Conservation (phyloP, 92 coral and sea anemone species). For the Zoanthus gigantus region DNA sequence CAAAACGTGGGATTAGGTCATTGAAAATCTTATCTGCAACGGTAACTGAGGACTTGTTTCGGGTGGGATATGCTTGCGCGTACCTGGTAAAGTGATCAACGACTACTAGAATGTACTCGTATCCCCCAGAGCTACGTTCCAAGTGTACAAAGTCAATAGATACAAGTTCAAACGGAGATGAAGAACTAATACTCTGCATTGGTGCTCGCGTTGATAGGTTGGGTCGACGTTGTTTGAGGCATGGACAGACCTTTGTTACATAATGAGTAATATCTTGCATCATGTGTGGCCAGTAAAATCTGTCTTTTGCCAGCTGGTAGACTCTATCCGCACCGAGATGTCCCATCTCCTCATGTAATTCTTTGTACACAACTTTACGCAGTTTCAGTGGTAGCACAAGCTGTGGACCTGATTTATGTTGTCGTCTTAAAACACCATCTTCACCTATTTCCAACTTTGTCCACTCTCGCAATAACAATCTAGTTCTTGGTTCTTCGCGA, state of each 20-base stretch:
- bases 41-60: constrained; percentile 41
- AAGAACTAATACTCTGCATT: constrained; percentile 32
- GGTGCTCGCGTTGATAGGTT: constrained; percentile 52
- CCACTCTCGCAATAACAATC: constrained; percentile 60
- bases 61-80: constrained; percentile 58
- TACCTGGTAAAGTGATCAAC: constrained; percentile 52
- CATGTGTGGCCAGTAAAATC: constrained; percentile 44
- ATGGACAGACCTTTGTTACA: constrained; percentile 21
- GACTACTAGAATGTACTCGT: constrained; percentile 48
- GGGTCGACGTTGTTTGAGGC: constrained; percentile 39
- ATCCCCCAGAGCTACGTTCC: constrained; percentile 45
- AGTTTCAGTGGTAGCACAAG: constrained; percentile 52
- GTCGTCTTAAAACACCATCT: constrained; percentile 23
- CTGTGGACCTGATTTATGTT: constrained; percentile 49
- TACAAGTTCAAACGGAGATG: constrained; percentile 47
- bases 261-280: constrained; percentile 16
- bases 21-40: constrained; percentile 52
- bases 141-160: constrained; percentile 51
- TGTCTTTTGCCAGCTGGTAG: constrained; percentile 16
- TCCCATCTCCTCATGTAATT: constrained; percentile 26
- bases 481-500: constrained; percentile 33
- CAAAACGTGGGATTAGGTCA: constrained; percentile 45
- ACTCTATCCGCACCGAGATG: constrained; percentile 33
- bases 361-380: constrained; percentile 35
- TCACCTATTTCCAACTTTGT: constrained; percentile 56